phyloP scores from a whole-genome alignment of 2,888 invertebrate species.

The Laothoe populi region DNA sequence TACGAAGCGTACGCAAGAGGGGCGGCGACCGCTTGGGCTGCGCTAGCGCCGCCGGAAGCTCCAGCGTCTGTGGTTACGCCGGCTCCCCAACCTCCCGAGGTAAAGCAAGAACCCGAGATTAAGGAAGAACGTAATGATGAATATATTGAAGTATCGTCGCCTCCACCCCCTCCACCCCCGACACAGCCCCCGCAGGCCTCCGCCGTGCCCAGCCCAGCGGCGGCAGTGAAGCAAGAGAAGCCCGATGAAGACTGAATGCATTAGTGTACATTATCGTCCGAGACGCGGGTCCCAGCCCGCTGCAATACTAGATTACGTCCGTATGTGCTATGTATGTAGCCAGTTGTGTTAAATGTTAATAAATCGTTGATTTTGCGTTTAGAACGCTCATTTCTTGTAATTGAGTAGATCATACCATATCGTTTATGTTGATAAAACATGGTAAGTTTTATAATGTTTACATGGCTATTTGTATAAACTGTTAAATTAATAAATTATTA shows the following conservation, averaged over 20 bases:
- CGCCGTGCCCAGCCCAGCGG: conserved; percentile 46
- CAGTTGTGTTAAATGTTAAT: conserved; percentile 64
- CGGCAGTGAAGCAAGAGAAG: conserved; percentile 73
- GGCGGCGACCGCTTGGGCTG: conserved; percentile 77
- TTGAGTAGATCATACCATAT: conserved; percentile 52
- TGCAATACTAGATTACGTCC: conserved; percentile 84
- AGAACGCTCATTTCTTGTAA: conserved; percentile 74
- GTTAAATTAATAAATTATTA: conserved; percentile 81
- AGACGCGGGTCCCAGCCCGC: conserved; percentile 65
- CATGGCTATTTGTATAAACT: conserved; percentile 80
- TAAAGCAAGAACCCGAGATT: conserved; percentile 73
- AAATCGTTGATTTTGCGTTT: conserved; percentile 77
- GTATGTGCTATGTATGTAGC: conserved; percentile 63
- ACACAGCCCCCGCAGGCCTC: conserved; percentile 43
- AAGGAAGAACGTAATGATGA: conserved; percentile 79
- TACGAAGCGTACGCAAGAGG: conserved; percentile 79
- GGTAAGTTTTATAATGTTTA: conserved; percentile 81
- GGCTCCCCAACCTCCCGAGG: conserved; percentile 49
- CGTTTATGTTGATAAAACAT: conserved; percentile 71
- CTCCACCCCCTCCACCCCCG: conserved; percentile 59
- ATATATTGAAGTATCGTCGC: conserved; percentile 80
- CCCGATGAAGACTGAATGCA: conserved; percentile 67
- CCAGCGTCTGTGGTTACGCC: conserved; percentile 43
- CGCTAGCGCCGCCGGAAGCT: conserved; percentile 65
- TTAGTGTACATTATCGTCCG: conserved; percentile 67